phyloP scores from a whole-genome alignment of 1,140 invertebrate species.

The Caenorhabditis brenneri region DNA sequence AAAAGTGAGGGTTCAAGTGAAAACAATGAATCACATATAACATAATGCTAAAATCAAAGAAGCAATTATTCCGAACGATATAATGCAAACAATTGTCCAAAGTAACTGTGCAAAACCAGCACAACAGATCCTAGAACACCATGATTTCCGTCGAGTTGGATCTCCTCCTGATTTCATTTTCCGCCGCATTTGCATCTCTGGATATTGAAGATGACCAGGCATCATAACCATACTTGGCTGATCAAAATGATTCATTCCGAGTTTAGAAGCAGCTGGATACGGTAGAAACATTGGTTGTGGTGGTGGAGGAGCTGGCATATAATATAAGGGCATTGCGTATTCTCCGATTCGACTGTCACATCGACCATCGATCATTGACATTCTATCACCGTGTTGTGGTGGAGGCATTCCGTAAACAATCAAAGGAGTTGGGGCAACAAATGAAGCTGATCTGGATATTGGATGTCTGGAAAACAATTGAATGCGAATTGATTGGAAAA shows the following conservation, averaged over 20 bases:
- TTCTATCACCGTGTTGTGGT: constrained; percentile 5
- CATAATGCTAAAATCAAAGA: constrained; percentile 30
- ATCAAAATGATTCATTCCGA: constrained; percentile 19
- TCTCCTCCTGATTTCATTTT: constrained; percentile 1
- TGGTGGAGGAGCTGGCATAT: constrained; percentile 19
- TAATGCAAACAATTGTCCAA: constrained; percentile 37
- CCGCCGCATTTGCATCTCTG: not conserved
- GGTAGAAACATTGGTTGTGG: constrained; percentile 27
- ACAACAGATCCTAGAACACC: constrained; percentile 20
- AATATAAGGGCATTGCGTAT: constrained; percentile 18
- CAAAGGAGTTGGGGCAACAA: constrained; percentile 7
- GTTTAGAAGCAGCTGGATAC: constrained; percentile 16
- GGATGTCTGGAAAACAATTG: not conserved
- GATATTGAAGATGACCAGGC: constrained; percentile 27
- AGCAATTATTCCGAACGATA: constrained; percentile 8
- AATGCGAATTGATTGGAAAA: not conserved
- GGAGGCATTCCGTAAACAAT: constrained; percentile 21
- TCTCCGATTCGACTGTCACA: constrained; percentile 28
- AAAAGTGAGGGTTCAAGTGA: not conserved
- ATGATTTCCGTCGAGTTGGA: not conserved
- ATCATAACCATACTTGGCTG: constrained; percentile 33
- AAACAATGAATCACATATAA: not conserved
- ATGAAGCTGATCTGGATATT: constrained; percentile 9
- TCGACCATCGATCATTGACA: constrained; percentile 20
- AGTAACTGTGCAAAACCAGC: constrained; percentile 26